These are phyloP conservation scores for Calcarius ornatus DNA, from an alignment of 2,113 vertebrate species.

Conservation along the genomic window DNA sequence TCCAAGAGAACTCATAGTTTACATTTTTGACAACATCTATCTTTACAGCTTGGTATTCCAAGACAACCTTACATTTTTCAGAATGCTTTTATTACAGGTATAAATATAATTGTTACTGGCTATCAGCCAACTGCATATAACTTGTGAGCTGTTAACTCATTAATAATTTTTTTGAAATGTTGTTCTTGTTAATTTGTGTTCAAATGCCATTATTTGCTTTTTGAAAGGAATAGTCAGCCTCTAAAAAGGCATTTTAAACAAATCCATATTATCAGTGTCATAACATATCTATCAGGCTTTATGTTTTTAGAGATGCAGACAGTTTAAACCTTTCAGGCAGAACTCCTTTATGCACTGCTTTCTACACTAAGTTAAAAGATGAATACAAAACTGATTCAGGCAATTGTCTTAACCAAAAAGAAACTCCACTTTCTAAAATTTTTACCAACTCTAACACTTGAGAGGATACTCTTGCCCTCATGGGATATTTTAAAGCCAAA, in stretches of 20 bases:
- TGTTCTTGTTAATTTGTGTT: neutral
- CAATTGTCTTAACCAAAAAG: neutral
- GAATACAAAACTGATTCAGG: neutral
- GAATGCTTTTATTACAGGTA: neutral
- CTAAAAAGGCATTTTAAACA: neutral
- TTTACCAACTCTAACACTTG: neutral
- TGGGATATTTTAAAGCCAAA: neutral
- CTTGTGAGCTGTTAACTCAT: neutral
- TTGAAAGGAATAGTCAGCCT: neutral
- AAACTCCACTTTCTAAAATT: neutral
- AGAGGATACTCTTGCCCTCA: rapidly evolving
- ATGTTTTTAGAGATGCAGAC: neutral
- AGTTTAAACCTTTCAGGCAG: neutral
- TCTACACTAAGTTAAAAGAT: neutral
- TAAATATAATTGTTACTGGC: neutral
- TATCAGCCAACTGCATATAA: neutral
- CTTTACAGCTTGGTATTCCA: neutral
- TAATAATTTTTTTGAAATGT: neutral
- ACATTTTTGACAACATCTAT: neutral
- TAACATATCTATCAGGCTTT: neutral
- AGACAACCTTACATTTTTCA: neutral
- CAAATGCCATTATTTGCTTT: neutral
- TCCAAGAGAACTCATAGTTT: neutral
- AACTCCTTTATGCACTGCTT: neutral
- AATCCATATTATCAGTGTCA: neutral